These are phyloP conservation scores for Pelmatolapia mariae DNA, from an alignment of 2,113 vertebrate genomes.

Conservation along the genomic window DNA sequence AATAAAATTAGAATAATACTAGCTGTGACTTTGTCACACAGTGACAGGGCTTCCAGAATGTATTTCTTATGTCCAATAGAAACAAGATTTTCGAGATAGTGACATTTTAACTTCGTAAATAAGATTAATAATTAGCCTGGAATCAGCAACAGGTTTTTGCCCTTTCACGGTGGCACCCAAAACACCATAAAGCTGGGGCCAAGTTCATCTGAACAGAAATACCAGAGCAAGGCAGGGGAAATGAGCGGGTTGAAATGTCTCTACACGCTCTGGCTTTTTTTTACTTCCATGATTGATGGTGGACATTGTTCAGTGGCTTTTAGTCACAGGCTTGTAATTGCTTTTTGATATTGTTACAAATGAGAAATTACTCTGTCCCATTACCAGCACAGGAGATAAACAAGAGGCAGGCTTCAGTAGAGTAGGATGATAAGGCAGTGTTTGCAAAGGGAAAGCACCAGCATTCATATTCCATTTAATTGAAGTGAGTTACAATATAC, in stretches of 20 bases:
- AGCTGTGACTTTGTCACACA: rapidly evolving
- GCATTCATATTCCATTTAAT: constrained; percentile 6
- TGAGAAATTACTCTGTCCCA: constrained; percentile 70
- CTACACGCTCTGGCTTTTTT: constrained; percentile 7
- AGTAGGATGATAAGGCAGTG: constrained; percentile 16
- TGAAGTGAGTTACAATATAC: not conserved
- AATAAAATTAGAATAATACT: not conserved
- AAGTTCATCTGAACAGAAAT: constrained; percentile 46
- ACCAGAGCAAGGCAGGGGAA: constrained; percentile 32
- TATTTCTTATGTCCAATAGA: not conserved
- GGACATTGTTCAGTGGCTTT: constrained; percentile 69
- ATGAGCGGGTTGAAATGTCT: constrained; percentile 32
- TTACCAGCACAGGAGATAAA: constrained; percentile 64
- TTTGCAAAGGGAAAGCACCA: constrained; percentile 5
- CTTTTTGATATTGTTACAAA: constrained; percentile 75
- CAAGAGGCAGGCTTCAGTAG: constrained; percentile 46
- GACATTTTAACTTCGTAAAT: constrained; percentile 41
- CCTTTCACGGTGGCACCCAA: constrained; percentile 28
- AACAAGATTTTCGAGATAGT: not conserved
- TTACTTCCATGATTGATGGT: constrained; percentile 63
- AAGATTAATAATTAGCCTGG: constrained; percentile 34
- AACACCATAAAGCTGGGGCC: constrained; percentile 1
- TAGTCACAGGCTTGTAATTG: constrained; percentile 70
- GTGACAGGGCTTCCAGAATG: not conserved
- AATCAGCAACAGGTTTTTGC: constrained; percentile 21